Conservation (phyloP, 35 echinoderm and acorn worm species). For the Holothuria glaberrima region DNA sequence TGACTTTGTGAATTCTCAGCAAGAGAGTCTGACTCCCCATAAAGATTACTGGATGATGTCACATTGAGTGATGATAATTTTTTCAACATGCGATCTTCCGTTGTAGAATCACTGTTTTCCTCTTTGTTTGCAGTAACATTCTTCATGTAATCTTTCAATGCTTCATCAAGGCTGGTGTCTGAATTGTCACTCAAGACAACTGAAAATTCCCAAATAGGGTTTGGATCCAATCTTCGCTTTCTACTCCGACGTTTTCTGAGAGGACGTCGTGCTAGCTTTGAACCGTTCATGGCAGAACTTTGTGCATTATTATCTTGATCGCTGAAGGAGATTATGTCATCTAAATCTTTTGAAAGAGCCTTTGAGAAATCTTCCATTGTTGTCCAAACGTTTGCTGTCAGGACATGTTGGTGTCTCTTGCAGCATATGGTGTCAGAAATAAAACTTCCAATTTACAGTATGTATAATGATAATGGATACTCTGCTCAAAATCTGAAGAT, state of each 20-base stretch:
- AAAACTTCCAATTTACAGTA: background rate
- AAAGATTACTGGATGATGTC: constrained; percentile 93
- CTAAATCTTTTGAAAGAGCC: constrained; percentile 63
- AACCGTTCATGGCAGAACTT: constrained; percentile 69
- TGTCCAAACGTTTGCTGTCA: too few relatives aligned
- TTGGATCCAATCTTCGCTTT: constrained; percentile 87
- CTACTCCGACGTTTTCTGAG: constrained; percentile 77
- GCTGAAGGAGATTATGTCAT: constrained; percentile 46
- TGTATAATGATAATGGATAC: too few relatives aligned
- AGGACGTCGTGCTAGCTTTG: constrained; percentile 71
- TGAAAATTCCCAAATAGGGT: constrained; percentile 85
- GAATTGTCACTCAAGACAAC: constrained; percentile 86
- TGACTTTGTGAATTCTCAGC: constrained; percentile 76
- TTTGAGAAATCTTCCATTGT: constrained; percentile 76
- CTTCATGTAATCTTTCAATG: constrained; percentile 97
- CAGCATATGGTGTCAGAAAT: background rate
- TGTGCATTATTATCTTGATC: constrained; percentile 70
- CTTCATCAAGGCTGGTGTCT: constrained; percentile 94
- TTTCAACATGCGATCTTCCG: constrained; percentile 82
- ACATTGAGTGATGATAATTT: constrained; percentile 91
- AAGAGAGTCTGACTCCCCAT: constrained; percentile 98
- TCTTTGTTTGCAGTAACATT: constrained; percentile 69
- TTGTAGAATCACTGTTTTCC: constrained; percentile 74
- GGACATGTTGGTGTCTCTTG: too few relatives aligned
- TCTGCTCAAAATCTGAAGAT: too few relatives aligned